Percentiles rank a stretch among this genome's conserved stretches.
phyloP scores from a whole-genome alignment of 2,888 invertebrate genomes.

The Hipparchia semele region DNA sequence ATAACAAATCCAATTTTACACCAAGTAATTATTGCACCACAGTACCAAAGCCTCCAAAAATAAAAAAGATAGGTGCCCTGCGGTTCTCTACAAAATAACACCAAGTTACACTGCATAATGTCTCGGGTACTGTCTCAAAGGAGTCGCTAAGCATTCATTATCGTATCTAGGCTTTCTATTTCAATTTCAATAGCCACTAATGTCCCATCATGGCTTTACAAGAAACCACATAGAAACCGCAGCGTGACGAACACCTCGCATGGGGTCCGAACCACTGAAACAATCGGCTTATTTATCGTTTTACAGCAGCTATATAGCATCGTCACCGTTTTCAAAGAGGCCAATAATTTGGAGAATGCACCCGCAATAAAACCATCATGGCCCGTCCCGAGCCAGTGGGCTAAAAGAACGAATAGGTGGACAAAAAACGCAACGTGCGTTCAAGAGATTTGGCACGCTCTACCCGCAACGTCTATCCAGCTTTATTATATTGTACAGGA shows the following conservation, averaged over 20 bases:
- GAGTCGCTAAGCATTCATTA: slow-evolving; percentile 53
- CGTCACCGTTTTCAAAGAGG: slow-evolving; percentile 62
- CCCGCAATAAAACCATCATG: slow-evolving; percentile 79
- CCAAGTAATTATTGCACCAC: slow-evolving; percentile 53
- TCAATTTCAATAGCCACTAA: slow-evolving; percentile 37
- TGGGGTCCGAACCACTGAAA: slow-evolving; percentile 73
- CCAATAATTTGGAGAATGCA: slow-evolving; percentile 69
- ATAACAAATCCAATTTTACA: slow-evolving; percentile 51
- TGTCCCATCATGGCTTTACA: slow-evolving; percentile 60
- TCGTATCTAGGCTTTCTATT: slow-evolving; percentile 44
- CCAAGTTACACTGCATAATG: slow-evolving; percentile 39
- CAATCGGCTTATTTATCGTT: slow-evolving; percentile 78
- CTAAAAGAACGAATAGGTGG: slow-evolving; percentile 36
- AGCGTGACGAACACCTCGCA: slow-evolving; percentile 63
- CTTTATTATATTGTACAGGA: slow-evolving; percentile 29
- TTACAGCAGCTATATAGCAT: slow-evolving; percentile 76
- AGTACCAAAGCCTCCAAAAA: slow-evolving; percentile 40
- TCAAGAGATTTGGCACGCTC: slow-evolving; percentile 72
- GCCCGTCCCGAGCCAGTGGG: slow-evolving; percentile 50
- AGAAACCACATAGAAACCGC: slow-evolving; percentile 52
- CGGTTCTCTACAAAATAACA: slow-evolving; percentile 49
- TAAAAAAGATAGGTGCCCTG: slow-evolving; percentile 45
- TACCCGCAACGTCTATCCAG: slow-evolving; percentile 48
- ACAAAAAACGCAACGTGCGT: slow-evolving; percentile 55
- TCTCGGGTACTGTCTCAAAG: slow-evolving; percentile 57